These are phyloP conservation scores for Ploceus nigricollis DNA, from an alignment of 2,113 vertebrate species.

Conservation along the genomic window DNA sequence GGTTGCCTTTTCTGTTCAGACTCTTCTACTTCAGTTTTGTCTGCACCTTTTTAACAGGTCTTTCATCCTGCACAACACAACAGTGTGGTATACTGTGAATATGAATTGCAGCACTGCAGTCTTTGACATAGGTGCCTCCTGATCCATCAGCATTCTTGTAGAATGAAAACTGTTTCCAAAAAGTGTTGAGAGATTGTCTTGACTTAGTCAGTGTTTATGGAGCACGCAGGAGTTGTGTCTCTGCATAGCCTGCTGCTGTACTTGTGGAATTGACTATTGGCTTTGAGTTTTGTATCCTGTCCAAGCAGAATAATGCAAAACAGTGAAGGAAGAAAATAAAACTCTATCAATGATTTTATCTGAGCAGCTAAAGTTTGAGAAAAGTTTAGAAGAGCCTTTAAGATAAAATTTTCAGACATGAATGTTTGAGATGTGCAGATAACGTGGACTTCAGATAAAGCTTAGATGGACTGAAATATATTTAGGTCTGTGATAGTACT, in stretches of 20 bases:
- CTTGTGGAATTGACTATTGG: background rate
- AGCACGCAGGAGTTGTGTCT: background rate
- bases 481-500: background rate
- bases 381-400: background rate
- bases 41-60: rapidly evolving
- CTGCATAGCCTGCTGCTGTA: background rate
- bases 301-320: background rate
- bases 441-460: background rate
- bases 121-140: background rate
- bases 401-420: background rate
- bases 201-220: background rate
- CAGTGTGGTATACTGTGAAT: rapidly evolving
- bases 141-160: background rate
- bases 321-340: background rate
- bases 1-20: background rate
- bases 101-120: background rate
- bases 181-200: background rate
- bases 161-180: background rate
- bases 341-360: background rate
- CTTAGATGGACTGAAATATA: background rate
- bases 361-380: background rate
- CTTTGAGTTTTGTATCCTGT: background rate
- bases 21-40: background rate
- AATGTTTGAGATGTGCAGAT: background rate
- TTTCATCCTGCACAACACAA: background rate